phyloP scores from a whole-genome alignment of 2,888 invertebrate genomes.

The Didymodactylos carnosus region DNA sequence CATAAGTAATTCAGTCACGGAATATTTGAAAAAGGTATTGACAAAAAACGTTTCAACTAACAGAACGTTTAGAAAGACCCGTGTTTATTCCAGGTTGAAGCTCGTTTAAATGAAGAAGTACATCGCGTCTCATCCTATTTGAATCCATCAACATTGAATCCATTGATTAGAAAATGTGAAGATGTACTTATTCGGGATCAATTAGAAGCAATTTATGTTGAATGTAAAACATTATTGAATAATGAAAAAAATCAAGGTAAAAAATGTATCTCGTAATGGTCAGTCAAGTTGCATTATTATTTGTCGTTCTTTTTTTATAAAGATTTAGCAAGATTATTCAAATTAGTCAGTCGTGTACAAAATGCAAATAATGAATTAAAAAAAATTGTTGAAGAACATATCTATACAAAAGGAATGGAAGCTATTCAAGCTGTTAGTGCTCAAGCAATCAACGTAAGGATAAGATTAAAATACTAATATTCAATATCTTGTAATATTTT shows the following conservation, averaged over 20 bases:
- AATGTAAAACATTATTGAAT: conserved; percentile 71
- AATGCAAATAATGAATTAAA: conserved; percentile 75
- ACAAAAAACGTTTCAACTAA: too few species aligned
- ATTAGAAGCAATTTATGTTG: conserved; percentile 77
- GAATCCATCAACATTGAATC: conserved; percentile 71
- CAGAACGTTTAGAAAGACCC: too few species aligned
- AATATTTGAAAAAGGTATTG: conserved; percentile 80
- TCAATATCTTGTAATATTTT: neutral
- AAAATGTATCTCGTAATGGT: conserved; percentile 11
- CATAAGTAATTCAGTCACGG: conserved; percentile 79
- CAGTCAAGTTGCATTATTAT: too few species aligned
- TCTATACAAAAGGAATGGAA: conserved; percentile 51
- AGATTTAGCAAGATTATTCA: conserved; percentile 86
- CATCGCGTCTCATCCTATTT: conserved; percentile 77
- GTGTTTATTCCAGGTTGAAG: conserved; percentile 43
- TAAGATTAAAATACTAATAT: too few species aligned
- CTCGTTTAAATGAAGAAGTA: conserved; percentile 74
- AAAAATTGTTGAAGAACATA: conserved; percentile 70
- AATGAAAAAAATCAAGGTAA: conserved; percentile 63
- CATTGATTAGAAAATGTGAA: conserved; percentile 75
- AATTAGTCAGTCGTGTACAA: conserved; percentile 67
- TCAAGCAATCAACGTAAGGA: conserved; percentile 62
- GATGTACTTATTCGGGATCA: conserved; percentile 85
- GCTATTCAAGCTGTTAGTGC: conserved; percentile 86
- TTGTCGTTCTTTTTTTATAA: conserved; percentile 10